Base-by-base conservation (phyloP, 2,113 vertebrate genomes). In the Albula glossodonta region DNA sequence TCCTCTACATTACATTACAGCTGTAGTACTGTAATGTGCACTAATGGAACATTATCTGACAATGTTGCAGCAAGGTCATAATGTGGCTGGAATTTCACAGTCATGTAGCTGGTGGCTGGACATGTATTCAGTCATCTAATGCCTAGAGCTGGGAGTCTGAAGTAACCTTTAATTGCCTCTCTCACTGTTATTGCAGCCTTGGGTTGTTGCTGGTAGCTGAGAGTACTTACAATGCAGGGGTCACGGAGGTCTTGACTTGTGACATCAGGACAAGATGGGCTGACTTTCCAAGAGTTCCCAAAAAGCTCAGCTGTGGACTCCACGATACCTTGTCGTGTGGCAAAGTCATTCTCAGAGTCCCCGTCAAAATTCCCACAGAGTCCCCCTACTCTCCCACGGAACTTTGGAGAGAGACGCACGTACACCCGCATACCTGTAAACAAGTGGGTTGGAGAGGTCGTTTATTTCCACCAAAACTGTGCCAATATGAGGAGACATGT, bases 251-350 rank as follows among this genome's bases (percentile, higher is more conserved):
- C 96, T 82, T 95, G 92, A 1, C 94, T 52, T 1, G 90, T 87
- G 0, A 96, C 95, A 74, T 98, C 97, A 0, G 97, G 98, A 86
- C 98, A 98, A 31, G 97, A 95, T 0, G 95, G 95, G 85, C 94
- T 97, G 92, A 98, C 94, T 80, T 96, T 96, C 98, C 98, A 99
- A 57, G 97, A 98, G 92, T 98, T 97, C 52, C 97, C 97, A 0
- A 97, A 97, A 86, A 97, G 94, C 82, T 96, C 95, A 0, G 97
- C 86, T 0, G 94, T 97, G 2, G 97, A 96, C 84, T 99, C 98
- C 52, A 96, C 89, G 2, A 95, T 97, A 5, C 97, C 97, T 84
- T 98, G 97, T 5, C 91, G 94, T 10, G 96, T 98, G 52, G 90
- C 92, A 82, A 97, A 97, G 89, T 98, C 97, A 0, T 99, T 98